Percentiles rank a stretch among this genome's conserved stretches.
Evolutionary conservation across 1,140 invertebrate species (phyloP).

Genomic region (Calliopsis andreniformis): DNA sequence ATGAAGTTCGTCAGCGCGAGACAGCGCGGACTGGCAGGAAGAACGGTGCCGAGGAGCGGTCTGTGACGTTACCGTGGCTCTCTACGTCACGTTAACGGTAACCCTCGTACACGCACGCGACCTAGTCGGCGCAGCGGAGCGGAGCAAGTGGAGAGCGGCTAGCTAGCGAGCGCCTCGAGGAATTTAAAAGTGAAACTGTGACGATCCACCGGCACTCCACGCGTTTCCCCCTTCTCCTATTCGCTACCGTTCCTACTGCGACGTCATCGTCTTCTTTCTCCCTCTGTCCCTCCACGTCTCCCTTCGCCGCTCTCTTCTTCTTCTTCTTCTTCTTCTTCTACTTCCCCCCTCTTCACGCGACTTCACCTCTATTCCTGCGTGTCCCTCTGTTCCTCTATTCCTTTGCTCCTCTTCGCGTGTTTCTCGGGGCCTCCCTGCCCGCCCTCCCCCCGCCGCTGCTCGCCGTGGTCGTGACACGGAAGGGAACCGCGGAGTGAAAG

Average conservation of each 20-base stretch:
- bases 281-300: neutral
- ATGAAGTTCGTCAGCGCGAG: neutral
- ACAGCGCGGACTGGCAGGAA: constrained; percentile 31
- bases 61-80: constrained; percentile 74
- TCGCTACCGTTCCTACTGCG: constrained; percentile 33
- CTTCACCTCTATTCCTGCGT: neutral
- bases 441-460: constrained; percentile 13
- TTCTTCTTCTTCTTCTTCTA: neutral
- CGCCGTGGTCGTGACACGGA: constrained; percentile 41
- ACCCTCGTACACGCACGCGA: constrained; percentile 73
- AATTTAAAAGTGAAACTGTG: constrained; percentile 81
- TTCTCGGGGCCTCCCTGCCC: neutral
- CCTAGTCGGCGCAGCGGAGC: constrained; percentile 68
- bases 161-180: constrained; percentile 65
- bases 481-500: constrained; percentile 61
- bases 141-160: constrained; percentile 48
- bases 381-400: neutral
- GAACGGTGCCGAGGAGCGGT: constrained; percentile 56
- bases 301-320: neutral
- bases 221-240: constrained; percentile 58
- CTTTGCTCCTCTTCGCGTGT: neutral
- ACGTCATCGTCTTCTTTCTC: constrained; percentile 32
- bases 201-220: constrained; percentile 68
- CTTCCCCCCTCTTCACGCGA: neutral
- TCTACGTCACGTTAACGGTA: constrained; percentile 71